A percentile compares a stretch with the other conserved stretches of the same genome.
Conservation (phyloP, 2,113 vertebrate genomes). For the Semnornis frantzii region DNA sequence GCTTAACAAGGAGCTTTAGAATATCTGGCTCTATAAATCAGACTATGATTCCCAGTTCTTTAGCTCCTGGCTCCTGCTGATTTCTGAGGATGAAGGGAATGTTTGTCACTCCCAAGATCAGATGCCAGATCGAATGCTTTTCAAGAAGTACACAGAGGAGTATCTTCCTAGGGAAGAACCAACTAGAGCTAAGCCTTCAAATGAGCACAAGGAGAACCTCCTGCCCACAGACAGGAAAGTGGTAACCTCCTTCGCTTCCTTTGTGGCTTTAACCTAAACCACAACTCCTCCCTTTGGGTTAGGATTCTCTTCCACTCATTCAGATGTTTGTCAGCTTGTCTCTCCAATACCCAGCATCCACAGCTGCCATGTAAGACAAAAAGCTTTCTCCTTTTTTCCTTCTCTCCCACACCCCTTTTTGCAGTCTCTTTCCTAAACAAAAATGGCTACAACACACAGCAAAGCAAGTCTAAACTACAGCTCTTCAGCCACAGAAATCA, state of each 20-base stretch:
- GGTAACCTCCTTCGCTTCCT: constrained; percentile 77
- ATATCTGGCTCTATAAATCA: constrained; percentile 47
- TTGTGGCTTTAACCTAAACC: constrained; percentile 79
- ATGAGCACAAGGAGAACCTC: constrained; percentile 70
- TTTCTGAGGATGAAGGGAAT: constrained; percentile 32
- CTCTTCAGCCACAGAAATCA: constrained; percentile 19
- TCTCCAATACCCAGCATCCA: constrained; percentile 6
- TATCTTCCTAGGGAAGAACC: constrained; percentile 58
- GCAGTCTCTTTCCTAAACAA: neutral
- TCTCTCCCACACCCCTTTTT: neutral
- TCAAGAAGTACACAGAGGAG: constrained; percentile 22
- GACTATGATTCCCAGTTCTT: neutral
- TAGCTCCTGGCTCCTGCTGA: constrained; percentile 32
- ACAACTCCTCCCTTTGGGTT: constrained; percentile 73
- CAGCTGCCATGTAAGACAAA: neutral
- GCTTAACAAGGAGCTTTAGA: constrained; percentile 32
- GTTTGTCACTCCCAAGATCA: constrained; percentile 52
- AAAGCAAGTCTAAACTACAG: constrained; percentile 28
- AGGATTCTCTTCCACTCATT: constrained; percentile 67
- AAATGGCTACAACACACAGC: neutral
- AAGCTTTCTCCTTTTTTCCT: neutral
- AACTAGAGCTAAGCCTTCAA: constrained; percentile 45
- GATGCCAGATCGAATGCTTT: constrained; percentile 32
- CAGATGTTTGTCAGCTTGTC: constrained; percentile 54
- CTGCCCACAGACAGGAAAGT: constrained; percentile 78